phyloP scores from a whole-genome alignment of 2,113 vertebrate genomes.

The Tyto alba region DNA sequence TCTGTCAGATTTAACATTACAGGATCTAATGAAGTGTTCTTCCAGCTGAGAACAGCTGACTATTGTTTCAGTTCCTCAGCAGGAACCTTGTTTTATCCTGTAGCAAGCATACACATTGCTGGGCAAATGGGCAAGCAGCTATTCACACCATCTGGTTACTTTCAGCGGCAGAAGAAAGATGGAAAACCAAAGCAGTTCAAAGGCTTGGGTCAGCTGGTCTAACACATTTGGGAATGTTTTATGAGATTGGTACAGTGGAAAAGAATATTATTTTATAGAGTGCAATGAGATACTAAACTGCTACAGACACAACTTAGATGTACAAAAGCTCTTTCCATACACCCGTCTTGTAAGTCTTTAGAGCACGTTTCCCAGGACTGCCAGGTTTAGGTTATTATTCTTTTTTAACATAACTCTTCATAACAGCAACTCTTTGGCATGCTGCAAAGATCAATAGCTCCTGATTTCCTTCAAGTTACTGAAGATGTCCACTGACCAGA shows the following conservation, averaged over 20 bases:
- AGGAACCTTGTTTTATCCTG: constrained; percentile 43
- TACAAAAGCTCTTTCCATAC: neutral
- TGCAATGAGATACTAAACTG: neutral
- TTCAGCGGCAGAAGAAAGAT: neutral
- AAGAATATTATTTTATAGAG: neutral
- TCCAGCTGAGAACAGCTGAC: constrained; percentile 53
- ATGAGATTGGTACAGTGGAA: neutral
- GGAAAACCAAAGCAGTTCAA: constrained; percentile 7
- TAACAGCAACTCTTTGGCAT: neutral
- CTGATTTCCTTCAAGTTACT: neutral
- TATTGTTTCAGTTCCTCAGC: constrained; percentile 54
- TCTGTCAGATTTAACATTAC: constrained; percentile 34
- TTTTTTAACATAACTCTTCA: neutral
- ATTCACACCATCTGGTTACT: constrained; percentile 49
- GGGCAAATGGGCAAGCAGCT: constrained; percentile 23
- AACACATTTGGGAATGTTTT: neutral
- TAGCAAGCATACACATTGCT: constrained; percentile 1
- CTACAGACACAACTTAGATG: neutral
- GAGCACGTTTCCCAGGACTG: neutral
- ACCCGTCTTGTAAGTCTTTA: neutral
- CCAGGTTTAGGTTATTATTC: neutral
- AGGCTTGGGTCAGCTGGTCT: neutral
- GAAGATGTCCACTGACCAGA: neutral
- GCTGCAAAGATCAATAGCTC: neutral
- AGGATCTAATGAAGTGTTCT: constrained; percentile 36